phyloP scores from a whole-genome alignment of 2,888 invertebrate species.

The Monochamus alternatus region DNA sequence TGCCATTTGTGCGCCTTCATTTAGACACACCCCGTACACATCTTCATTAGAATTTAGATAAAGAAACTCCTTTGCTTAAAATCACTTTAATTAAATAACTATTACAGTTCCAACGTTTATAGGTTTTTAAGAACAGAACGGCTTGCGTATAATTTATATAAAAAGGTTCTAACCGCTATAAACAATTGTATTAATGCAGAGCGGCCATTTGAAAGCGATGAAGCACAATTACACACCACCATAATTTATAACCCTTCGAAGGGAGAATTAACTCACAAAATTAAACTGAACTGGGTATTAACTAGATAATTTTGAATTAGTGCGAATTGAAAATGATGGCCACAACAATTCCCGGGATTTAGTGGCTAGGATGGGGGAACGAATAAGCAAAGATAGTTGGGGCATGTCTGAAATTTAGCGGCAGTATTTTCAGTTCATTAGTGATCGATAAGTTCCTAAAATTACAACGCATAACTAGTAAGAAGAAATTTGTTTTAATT shows the following conservation, averaged over 20 bases:
- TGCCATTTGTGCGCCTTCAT: no score
- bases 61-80: no score
- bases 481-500: no score
- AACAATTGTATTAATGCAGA: slow-evolving; percentile 26
- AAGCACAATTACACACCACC: slow-evolving; percentile 30
- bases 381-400: neutral
- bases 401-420: neutral
- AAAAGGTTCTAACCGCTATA: slow-evolving; percentile 3
- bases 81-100: no score
- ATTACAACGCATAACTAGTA: no score
- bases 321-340: slow-evolving; percentile 30
- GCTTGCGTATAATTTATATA: neutral
- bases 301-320: slow-evolving; percentile 35
- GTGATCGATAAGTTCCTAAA: no score
- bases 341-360: slow-evolving; percentile 18
- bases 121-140: neutral
- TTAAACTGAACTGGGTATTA: slow-evolving; percentile 31
- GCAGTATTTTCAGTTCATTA: no score
- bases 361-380: neutral
- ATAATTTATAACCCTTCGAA: slow-evolving; percentile 33
- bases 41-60: no score
- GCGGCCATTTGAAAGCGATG: slow-evolving; percentile 23
- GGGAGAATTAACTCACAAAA: slow-evolving; percentile 35
- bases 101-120: no score
- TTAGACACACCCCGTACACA: no score